Base-by-base conservation (phyloP, 2,888 invertebrate genomes). In the Zhengitettix transpicula region DNA sequence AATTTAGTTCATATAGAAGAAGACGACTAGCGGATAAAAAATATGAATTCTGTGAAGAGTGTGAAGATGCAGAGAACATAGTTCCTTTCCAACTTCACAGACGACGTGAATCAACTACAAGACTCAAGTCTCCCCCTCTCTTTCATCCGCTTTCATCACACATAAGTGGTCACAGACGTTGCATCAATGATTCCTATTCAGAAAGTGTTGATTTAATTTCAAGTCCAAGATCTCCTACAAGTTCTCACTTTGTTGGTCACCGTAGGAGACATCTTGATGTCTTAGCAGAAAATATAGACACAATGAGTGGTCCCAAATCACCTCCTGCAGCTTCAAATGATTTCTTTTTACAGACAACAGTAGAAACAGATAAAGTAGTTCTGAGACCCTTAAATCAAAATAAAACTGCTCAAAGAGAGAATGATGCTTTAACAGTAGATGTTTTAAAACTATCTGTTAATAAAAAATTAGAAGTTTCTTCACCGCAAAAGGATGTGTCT, bases 11-110 rank as follows among this genome's bases (percentile, higher is more conserved):
- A 68, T 90, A 89, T 69, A 79, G 92, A 10, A 89, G 89, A 70
- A 81, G 90, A 58, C 81, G 91, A 10, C 73, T 92, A 58, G 93
- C 93, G 0, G 92, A 93, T 68, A 93, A 93, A 71, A 92, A 91
- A 71, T 93, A 93, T 70, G 92, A 92, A 69, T 92, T 93, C 69
- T 88, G 87, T 0, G 91, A 90, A 67, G 69, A 70, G 58, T 72
- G 74, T 44, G 75, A 76, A 62, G 81, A 81, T 65, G 77, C 79
- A 0, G 82, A 82, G 67, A 82, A 82, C 66, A 81, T 82, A 60
- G 77, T 81, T 67, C 77, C 77, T 40, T 65, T 66, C 56, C 65
- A 67, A 58, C 58, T 67, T 58, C 59, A 59, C 51, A 40, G 61
- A n/a, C 58, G 61, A 14, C 52, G 61, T 28, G 61, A 59, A 59